Evolutionary conservation across 2,888 invertebrate genomes (phyloP), one percentile per base, ranked within the genome.

Genomic region (Mantis religiosa): DNA sequence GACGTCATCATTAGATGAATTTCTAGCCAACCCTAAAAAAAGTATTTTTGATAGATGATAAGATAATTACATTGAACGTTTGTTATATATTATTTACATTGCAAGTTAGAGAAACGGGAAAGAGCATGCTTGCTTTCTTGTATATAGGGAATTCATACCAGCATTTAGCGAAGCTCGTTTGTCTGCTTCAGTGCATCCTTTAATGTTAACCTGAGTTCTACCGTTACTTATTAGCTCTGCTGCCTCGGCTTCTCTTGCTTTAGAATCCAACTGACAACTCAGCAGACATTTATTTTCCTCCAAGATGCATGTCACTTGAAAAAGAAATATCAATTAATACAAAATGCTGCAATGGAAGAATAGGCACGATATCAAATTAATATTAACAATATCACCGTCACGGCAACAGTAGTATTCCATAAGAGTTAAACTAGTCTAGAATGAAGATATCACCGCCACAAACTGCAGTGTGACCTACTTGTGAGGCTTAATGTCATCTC

Each of bases 281-380:
- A 92, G 92, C 1, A 93, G 93, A 90, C 94, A 94, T 85, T 92
- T 92, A 90, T 93, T 93, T 88, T 92, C 90, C 3, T 91, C 90
- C 34, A 92, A 91, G 34, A 92, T 90, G 90, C 94, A 94, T 8
- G 93, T 92, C 91, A 93, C 93, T 94, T 90, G 89, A 92, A 92
- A 89, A 88, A 90, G 85, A 89, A 89, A 88, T 86, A 41, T 82
- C 34, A 28, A 88, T 88, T 82, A 88, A 25, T 54, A 85, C 86
- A 90, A 82, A 12, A 12, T 1, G 9, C 2, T 41, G 12, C 12
- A 41, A 12, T 2, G 12, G 41, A 41, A 12, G 41, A 12, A 41
- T 41, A 41, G 6, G 12, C 6, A 12, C 1, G 1, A 12, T 0
- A 12, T 41, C 12, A 41, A 41, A 41, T 2, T n/a, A n/a, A n/a